phyloP scores from a whole-genome alignment of 2,797 vertebrate species.

The Clarias platycephalus region DNA sequence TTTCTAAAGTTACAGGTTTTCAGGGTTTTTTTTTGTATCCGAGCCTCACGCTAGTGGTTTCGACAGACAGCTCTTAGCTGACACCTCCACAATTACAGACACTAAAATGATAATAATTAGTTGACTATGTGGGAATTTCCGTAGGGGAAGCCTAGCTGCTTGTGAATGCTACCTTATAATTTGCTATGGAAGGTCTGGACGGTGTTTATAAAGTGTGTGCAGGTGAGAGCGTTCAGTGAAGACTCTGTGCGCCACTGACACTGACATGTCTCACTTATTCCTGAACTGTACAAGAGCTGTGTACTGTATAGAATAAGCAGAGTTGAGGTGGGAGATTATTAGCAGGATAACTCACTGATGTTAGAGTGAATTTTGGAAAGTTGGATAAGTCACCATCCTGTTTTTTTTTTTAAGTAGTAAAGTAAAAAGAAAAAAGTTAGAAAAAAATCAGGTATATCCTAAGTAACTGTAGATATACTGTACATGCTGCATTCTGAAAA shows the following conservation, averaged over 20 bases:
- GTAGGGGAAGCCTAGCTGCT: slow-evolving; percentile 58
- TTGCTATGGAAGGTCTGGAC: slow-evolving; percentile 22
- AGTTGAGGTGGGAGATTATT: too few relatives aligned
- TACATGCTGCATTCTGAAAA: too few relatives aligned
- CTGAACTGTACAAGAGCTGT: background rate
- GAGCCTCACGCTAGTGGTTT: slow-evolving; percentile 52
- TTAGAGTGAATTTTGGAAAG: background rate
- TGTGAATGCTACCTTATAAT: slow-evolving; percentile 61
- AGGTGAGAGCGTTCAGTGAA: background rate
- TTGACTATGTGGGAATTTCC: slow-evolving; percentile 74
- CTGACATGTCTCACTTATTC: background rate
- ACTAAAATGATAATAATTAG: slow-evolving; percentile 71
- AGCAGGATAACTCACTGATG: background rate
- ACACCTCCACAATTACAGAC: slow-evolving; percentile 60
- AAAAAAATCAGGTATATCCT: background rate
- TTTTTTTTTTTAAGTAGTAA: too few relatives aligned
- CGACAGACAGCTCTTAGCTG: slow-evolving; percentile 65
- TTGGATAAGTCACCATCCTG: background rate
- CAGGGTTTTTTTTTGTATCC: slow-evolving; percentile 20
- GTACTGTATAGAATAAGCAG: background rate
- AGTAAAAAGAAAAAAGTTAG: background rate
- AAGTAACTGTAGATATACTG: background rate
- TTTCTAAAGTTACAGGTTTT: slow-evolving; percentile 15
- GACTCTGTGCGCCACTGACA: background rate
- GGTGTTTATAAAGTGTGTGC: background rate